Evolutionary conservation across 2,888 invertebrate genomes (phyloP).

Genomic region (Pardosa pseudoannulata): DNA sequence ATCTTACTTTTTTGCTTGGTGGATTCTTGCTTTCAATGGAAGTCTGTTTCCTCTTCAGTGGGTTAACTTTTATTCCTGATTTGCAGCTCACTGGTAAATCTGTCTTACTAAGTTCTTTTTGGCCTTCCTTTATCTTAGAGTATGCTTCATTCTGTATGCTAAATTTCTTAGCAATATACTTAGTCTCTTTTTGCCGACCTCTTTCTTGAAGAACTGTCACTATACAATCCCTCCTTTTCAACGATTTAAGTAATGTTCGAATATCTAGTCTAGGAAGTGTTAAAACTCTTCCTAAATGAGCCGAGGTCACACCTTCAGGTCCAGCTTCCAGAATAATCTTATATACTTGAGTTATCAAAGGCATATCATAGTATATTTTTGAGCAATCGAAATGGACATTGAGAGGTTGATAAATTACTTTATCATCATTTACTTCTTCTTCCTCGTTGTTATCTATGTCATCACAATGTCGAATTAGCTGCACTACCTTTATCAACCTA

Average conservation of each 20-base stretch:
- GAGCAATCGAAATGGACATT: slow-evolving; percentile 50
- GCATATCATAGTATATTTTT: slow-evolving; percentile 75
- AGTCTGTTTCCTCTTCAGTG: neutral
- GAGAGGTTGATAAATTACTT: neutral
- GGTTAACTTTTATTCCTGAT: too few relatives aligned
- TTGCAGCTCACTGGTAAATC: neutral
- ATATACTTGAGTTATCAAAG: slow-evolving; percentile 80
- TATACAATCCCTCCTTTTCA: slow-evolving; percentile 79
- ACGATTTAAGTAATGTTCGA: slow-evolving; percentile 77
- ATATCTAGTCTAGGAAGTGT: slow-evolving; percentile 75
- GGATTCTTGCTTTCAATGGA: neutral
- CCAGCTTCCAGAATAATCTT: slow-evolving; percentile 79
- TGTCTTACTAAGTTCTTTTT: neutral
- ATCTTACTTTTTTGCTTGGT: neutral
- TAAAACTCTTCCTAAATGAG: slow-evolving; percentile 75
- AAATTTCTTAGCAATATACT: slow-evolving; percentile 71
- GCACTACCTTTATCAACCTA: slow-evolving; percentile 79
- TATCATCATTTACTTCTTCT: slow-evolving; percentile 31
- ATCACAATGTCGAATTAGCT: slow-evolving; percentile 52
- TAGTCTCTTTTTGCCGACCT: slow-evolving; percentile 80
- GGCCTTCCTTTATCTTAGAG: slow-evolving; percentile 42
- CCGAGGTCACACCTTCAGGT: slow-evolving; percentile 80
- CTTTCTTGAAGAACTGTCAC: slow-evolving; percentile 80
- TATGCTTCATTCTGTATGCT: slow-evolving; percentile 66
- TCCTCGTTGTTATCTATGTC: slow-evolving; percentile 29